Conservation (phyloP, 2,113 vertebrate species). For the Octodon degus region DNA sequence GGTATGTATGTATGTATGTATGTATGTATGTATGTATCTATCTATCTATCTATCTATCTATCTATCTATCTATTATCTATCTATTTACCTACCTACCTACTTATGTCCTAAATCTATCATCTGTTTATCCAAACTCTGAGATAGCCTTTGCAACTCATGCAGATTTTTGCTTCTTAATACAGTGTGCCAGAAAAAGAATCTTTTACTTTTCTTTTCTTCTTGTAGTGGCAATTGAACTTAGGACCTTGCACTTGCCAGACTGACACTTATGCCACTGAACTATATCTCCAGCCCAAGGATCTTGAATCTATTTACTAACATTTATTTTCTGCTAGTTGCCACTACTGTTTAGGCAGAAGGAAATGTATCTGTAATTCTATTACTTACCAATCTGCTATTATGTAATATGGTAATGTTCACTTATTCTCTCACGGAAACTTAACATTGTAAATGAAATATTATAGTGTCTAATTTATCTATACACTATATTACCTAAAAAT, state of each 20-base stretch:
- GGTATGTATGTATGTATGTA: not conserved
- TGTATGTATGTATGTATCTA: not conserved
- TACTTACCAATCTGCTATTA: not conserved
- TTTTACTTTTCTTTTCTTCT: not conserved
- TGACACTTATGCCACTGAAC: too few species aligned
- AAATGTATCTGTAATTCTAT: not conserved
- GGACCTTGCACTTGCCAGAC: too few species aligned
- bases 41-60: not conserved
- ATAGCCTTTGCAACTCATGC: not conserved
- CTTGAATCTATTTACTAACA: not conserved
- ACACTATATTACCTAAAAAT: not conserved
- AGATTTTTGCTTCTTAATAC: constrained; percentile 7
- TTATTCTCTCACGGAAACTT: not conserved
- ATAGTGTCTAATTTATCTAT: not conserved
- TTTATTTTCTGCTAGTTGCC: not conserved
- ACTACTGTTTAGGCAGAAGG: not conserved
- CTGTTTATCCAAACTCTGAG: not conserved
- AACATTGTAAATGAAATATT: not conserved
- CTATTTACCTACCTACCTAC: not conserved
- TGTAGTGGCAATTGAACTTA: too few species aligned
- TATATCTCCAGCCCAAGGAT: not conserved
- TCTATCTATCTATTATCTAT: not conserved
- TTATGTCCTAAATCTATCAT: not conserved
- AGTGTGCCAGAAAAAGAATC: not conserved
- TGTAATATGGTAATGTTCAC: not conserved